Conservation (phyloP, 2,888 invertebrate genomes). For the Rotaria sp. region DNA sequence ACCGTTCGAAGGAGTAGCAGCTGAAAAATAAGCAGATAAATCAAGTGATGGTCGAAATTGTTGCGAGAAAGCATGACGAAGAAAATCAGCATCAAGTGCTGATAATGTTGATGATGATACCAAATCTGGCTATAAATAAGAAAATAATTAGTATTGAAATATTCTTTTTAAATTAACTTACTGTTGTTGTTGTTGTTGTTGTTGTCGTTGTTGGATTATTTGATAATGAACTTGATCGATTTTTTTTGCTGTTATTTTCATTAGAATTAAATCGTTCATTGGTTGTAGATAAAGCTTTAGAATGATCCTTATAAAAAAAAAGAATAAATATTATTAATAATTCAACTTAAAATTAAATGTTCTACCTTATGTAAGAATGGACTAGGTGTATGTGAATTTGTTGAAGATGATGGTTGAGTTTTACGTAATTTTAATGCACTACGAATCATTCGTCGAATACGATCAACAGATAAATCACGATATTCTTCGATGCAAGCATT, state of each 20-base stretch:
- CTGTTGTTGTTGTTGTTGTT: not conserved
- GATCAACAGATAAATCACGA: not conserved
- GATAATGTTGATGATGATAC: not conserved
- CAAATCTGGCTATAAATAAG: not conserved
- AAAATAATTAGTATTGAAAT: not conserved
- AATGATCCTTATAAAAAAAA: not conserved
- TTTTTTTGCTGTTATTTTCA: not conserved
- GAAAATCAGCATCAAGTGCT: slow-evolving; percentile 16
- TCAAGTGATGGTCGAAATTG: slow-evolving; percentile 11
- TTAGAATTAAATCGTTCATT: not conserved
- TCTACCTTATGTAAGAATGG: not conserved
- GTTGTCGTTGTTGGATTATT: not conserved
- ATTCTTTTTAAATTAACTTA: not conserved
- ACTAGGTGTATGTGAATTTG: not conserved
- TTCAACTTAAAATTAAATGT: not conserved
- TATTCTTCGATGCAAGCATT: not conserved
- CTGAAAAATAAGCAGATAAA: not conserved
- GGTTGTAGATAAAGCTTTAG: not conserved
- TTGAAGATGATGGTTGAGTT: not conserved
- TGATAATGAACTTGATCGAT: not conserved
- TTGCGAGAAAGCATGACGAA: slow-evolving; percentile 11
- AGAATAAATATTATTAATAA: not conserved
- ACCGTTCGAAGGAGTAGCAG: not conserved
- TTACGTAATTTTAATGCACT: not conserved
- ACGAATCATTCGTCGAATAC: not conserved